phyloP scores from a whole-genome alignment of 2,888 invertebrate genomes.

The Aricia artaxerxes region DNA sequence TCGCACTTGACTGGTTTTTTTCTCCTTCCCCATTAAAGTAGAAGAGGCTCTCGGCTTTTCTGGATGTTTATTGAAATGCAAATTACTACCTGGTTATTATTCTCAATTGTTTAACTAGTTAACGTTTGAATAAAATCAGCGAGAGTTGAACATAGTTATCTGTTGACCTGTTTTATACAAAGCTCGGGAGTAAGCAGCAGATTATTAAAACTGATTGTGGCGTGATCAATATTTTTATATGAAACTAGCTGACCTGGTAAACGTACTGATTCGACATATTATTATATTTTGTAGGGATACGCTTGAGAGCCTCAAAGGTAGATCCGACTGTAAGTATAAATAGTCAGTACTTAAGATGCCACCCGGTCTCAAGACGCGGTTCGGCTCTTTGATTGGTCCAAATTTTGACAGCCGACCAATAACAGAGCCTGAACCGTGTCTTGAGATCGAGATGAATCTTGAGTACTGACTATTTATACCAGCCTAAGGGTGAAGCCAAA shows the following conservation, averaged over 20 bases:
- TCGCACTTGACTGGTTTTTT: background rate
- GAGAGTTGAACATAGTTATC: background rate
- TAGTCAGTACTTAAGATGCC: no score
- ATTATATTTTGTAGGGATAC: no score
- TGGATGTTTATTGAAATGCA: conserved; percentile 12
- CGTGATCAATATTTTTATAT: background rate
- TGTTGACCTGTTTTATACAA: conserved; percentile 1
- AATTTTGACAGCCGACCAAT: no score
- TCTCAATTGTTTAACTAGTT: conserved; percentile 16
- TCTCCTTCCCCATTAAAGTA: background rate
- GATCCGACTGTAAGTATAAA: no score
- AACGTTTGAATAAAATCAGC: conserved; percentile 10
- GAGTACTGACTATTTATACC: no score
- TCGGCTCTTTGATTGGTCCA: no score
- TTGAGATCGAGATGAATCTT: no score
- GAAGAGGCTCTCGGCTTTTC: background rate
- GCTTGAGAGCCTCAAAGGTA: no score
- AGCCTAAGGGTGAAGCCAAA: no score
- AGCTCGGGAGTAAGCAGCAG: background rate
- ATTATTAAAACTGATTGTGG: background rate
- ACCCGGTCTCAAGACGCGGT: no score
- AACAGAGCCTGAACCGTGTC: no score
- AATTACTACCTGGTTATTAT: conserved; percentile 15
- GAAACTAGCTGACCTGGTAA: background rate
- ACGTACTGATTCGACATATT: no score